Base-by-base conservation (phyloP, 2,888 invertebrate genomes). In the Pedicia rivosa region DNA sequence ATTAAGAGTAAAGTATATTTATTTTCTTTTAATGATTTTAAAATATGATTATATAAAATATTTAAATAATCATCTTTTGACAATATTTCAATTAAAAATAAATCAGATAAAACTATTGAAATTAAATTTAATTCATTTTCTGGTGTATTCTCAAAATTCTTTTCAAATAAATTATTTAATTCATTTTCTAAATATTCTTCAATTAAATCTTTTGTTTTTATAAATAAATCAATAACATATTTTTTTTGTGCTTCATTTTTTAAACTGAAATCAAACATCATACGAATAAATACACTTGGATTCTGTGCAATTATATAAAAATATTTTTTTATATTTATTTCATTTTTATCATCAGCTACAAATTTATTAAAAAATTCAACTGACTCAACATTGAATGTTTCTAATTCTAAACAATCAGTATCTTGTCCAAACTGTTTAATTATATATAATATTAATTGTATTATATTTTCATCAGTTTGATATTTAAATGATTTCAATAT, bases 361-460 rank as follows among this genome's bases (percentile, higher is more conserved):
- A 6, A 49, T 41, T 53, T 53, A 37, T 55, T 55, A 7, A 53
- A 49, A 25, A 52, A 51, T 37, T 50, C 50, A 0, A 46, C 51
- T 5, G 46, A 41, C 25, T 50, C 41, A 22, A 44, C 44, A 2
- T 37, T 17, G 7, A 50, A 46, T 7, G 19, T 13, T 22, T 46
- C 46, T 1, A 12, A 24, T 25, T 44, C 36, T 24, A 48, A 50
- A 3, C 46, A 15, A 8, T 19, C 37, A 0, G 45, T 38, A 2
- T 44, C 39, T 27, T 37, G 38, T 1, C 51, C 52, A 35, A 50
- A 51, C 19, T 35, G 17, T 30, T 46, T 42, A 5, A 44, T 43
- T 36, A 49, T 46, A 36, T 48, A 49, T 4, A 40, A 32, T 14
- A 51, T 43, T 3, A 54, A 29, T 27, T 42, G 36, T 0, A 50